Evolutionary conservation across 2,113 vertebrate species (phyloP).

Genomic region (Diadophis punctatus): DNA sequence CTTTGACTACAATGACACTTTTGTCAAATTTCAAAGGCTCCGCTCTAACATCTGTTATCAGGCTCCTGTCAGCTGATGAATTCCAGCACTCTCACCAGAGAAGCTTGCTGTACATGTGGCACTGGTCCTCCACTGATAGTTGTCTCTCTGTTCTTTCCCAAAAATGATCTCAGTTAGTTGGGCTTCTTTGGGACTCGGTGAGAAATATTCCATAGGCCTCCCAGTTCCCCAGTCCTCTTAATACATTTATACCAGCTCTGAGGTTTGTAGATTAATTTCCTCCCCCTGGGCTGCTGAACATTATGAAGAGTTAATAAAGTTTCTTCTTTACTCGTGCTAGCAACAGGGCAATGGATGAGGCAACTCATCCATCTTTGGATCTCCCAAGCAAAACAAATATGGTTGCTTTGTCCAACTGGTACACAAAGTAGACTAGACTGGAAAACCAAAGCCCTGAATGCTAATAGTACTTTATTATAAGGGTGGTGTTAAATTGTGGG

Average conservation of each 20-base stretch:
- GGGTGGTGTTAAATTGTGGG: too few species aligned
- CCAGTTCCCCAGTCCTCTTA: neutral
- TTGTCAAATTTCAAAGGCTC: constrained; percentile 14
- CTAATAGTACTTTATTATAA: neutral
- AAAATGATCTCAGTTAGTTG: constrained; percentile 6
- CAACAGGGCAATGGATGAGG: neutral
- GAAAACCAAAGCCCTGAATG: neutral
- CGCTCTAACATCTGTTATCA: constrained; percentile 17
- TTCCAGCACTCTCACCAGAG: constrained; percentile 1
- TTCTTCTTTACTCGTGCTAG: neutral
- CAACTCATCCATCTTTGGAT: neutral
- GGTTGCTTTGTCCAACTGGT: neutral
- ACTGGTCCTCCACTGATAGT: constrained; percentile 7
- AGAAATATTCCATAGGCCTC: neutral
- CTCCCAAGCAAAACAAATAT: neutral
- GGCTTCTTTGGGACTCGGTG: neutral
- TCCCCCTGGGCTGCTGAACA: neutral
- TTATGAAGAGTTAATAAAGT: neutral
- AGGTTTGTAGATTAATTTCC: neutral
- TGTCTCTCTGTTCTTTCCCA: neutral
- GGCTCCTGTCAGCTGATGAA: constrained; percentile 29
- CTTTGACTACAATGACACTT: constrained; percentile 8
- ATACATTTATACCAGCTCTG: neutral
- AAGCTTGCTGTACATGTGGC: neutral
- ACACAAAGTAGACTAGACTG: neutral